Evolutionary conservation across 2,797 vertebrate genomes (phyloP), one percentile per base, ranked within the genome.

Genomic region (Chaetophractus vellerosus): DNA sequence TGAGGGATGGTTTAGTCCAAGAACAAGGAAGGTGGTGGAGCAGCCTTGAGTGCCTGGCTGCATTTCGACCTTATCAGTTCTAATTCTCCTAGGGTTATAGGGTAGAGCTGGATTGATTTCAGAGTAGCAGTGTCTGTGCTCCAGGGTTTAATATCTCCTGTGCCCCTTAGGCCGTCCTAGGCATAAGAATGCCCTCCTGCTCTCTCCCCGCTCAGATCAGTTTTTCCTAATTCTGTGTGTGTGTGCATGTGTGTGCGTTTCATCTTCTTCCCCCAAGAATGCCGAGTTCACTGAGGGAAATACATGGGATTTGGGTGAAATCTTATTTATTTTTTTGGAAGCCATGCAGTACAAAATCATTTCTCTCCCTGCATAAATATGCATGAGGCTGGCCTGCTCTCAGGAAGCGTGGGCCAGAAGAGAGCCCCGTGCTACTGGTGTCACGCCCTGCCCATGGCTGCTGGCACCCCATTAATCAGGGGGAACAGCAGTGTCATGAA

Each of bases 261-360:
- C 16, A 21, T 31, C 36, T 89, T 84, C 85, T 71, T 78, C 64
- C 75, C 68, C 0, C 26, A 88, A 89, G 83, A 86, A 45, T 64
- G 66, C 71, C 59, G 72, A 41, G 63, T 66, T 96, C 79, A 81
- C 16, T 1, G 36, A 97, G 72, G 28, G 74, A 95, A 95, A 92
- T 78, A 24, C 76, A 92, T 0, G 1, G 78, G 74, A 81, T 84
- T 93, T 88, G n/a, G 52, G 72, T 95, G 76, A 95, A 95, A 96
- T 93, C 87, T 91, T 97, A 97, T 96, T 96, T 97, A 92, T 96
- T 90, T 91, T 91, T 96, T 90, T 74, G 31, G 72, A 96, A 97
- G 74, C 24, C 86, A 64, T 68, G 61, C 71, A 82, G 57, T 81
- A 96, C 86, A 90, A 93, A 97, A 90, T 92, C 75, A 94, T 91